phyloP scores from a whole-genome alignment of 2,113 vertebrate genomes.

The Dipodomys stephensi region DNA sequence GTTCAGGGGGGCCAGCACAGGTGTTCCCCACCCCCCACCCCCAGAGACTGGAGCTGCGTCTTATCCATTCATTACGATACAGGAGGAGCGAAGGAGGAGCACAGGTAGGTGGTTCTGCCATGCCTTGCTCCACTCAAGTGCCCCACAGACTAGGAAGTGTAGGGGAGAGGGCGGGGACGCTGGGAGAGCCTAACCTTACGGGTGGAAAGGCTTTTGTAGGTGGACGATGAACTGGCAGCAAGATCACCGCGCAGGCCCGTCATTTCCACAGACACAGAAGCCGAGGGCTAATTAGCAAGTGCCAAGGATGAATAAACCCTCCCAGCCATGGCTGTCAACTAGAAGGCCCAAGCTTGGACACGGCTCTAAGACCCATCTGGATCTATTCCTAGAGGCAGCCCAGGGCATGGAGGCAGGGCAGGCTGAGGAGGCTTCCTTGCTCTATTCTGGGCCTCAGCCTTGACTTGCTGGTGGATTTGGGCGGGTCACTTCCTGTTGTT shows the following conservation, averaged over 20 bases:
- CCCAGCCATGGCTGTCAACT: neutral
- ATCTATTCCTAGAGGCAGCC: neutral
- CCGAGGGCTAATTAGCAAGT: neutral
- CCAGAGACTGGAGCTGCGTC: neutral
- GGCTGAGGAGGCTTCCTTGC: constrained; percentile 52
- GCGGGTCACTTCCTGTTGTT: constrained; percentile 63
- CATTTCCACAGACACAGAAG: neutral
- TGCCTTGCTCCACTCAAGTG: neutral
- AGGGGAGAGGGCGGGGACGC: neutral
- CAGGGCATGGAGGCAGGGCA: neutral
- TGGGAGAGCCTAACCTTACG: neutral
- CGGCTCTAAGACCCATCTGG: no score
- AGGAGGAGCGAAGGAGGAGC: neutral
- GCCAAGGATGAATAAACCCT: neutral
- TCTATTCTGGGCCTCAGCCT: constrained; percentile 68
- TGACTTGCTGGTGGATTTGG: constrained; percentile 17
- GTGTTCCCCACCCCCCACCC: neutral
- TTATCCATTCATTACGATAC: neutral
- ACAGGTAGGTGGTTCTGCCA: neutral
- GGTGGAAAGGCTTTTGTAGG: neutral
- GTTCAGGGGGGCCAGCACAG: neutral
- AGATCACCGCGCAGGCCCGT: neutral
- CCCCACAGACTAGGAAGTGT: neutral
- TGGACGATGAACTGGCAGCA: neutral
- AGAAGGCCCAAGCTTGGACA: neutral